Evolutionary conservation across 2,888 invertebrate genomes (phyloP), one percentile per base, ranked within the genome.

Genomic region (Brachyopa scutellaris): DNA sequence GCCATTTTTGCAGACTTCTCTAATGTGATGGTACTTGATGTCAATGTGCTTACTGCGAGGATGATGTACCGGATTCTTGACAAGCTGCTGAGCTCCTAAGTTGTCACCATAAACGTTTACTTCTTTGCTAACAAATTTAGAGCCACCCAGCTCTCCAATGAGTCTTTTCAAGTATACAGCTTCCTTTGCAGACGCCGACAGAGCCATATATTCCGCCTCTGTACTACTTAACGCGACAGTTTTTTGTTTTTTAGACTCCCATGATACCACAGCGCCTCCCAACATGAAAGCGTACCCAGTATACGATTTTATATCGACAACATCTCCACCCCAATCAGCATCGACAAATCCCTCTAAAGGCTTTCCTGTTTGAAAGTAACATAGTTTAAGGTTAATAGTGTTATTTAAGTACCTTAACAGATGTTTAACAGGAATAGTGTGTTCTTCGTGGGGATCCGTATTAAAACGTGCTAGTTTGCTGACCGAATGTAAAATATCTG

Each of bases 401-500:
- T n/a, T n/a, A n/a, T n/a, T n/a, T n/a, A n/a, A n/a, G n/a, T n/a
- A n/a, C n/a, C n/a, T n/a, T n/a, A n/a, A n/a, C n/a, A n/a, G n/a
- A n/a, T n/a, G n/a, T n/a, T n/a, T n/a, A n/a, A n/a, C n/a, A n/a
- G n/a, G n/a, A n/a, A n/a, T n/a, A n/a, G n/a, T n/a, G n/a, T n/a
- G n/a, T n/a, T n/a, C n/a, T n/a, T n/a, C n/a, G n/a, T n/a, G n/a
- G n/a, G n/a, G 77, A 23, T 80, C 33, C 11, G n/a, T 13, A 61
- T 78, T 84, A 5, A 72, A 40, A 17, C 80, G 82, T 6, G 78
- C 38, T 2, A 83, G 36, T 51, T 77, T 73, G 19, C 53, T 45
- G 2, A 74, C 55, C 5, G 73, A 77, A 33, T 80, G 69, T 7
- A 66, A n/a, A n/a, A n/a, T n/a, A n/a, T n/a, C n/a, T n/a, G n/a